These are phyloP conservation scores for Plusia festucae DNA, from an alignment of 2,888 invertebrate species.

Conservation along the genomic window DNA sequence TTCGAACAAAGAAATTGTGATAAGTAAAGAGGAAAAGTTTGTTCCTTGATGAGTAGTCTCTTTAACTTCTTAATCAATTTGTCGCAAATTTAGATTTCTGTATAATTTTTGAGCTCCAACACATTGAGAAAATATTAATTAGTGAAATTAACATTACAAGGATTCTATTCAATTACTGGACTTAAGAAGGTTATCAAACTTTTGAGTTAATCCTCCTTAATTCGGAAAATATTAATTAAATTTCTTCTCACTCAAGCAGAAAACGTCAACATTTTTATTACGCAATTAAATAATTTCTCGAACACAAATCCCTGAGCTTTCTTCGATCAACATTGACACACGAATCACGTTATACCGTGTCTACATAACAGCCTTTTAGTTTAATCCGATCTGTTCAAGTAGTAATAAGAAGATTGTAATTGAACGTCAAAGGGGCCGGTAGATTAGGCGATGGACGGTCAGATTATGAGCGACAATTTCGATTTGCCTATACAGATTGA, in stretches of 20 bases:
- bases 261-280: constrained; percentile 15
- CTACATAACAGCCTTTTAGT: constrained; percentile 84
- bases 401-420: constrained; percentile 84
- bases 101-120: constrained; percentile 31
- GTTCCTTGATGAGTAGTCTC: constrained; percentile 46
- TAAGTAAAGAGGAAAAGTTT: constrained; percentile 53
- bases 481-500: constrained; percentile 74
- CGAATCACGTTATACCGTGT: constrained; percentile 74
- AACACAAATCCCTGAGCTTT: constrained; percentile 45
- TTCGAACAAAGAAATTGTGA: constrained; percentile 53
- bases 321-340: constrained; percentile 66
- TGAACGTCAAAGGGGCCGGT: constrained; percentile 80
- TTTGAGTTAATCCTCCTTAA: neutral
- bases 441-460: constrained; percentile 66
- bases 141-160: constrained; percentile 14
- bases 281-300: constrained; percentile 30
- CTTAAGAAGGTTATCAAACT: neutral
- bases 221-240: neutral
- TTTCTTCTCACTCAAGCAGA: neutral
- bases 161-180: neutral
- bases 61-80: constrained; percentile 53
- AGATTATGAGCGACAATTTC: constrained; percentile 77
- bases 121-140: constrained; percentile 28
- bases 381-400: constrained; percentile 78
- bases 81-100: constrained; percentile 35